Base-by-base conservation (phyloP, 2,888 invertebrate genomes). In the Ennomos erosarius region DNA sequence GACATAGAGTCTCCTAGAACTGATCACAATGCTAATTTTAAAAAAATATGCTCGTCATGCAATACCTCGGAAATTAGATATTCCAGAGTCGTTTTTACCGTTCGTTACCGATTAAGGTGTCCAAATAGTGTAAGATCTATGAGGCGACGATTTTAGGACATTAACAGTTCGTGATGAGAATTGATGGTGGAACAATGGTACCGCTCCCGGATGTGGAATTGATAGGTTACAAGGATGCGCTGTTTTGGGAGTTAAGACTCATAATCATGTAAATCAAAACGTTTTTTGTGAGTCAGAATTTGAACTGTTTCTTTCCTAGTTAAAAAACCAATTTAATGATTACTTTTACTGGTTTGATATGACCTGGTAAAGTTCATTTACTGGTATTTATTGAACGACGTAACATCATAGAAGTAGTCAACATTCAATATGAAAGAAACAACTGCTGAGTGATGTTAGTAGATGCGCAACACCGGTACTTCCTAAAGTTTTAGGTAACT, bases 81-180 rank as follows among this genome's bases (percentile, higher is more conserved):
- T 84, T 84, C 88, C 40, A 26, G 6, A 9, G 58, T 69, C 81
- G 84, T 79, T 49, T 62, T 10, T 6, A 54, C 47, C 65, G 67
- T 78, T 80, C 76, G 80, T 78, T 79, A 79, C 78, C 80, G 84
- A 84, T 87, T 84, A 82, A 60, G 59, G 59, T 76, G 82, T 73
- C 79, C 79, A 86, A 86, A 84, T 74, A 71, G 74, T 64, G 70
- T 68, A 71, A 83, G 81, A 85, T 82, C 73, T 75, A 84, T 74
- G 84, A 89, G 86, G 87, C 88, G 89, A 86, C 89, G 76, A 88
- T 87, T 80, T 80, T 76, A 71, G 79, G 75, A 81, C 82, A 81
- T 79, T 69, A 79, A 69, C 61, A 51, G 64, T 46, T 65, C 88
- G 89, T 89, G 88, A 79, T 63, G 50, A 11, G 90, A 84, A 88